Evolutionary conservation across 1,140 invertebrate species (phyloP).

Genomic region (Dendrolimus punctatus): DNA sequence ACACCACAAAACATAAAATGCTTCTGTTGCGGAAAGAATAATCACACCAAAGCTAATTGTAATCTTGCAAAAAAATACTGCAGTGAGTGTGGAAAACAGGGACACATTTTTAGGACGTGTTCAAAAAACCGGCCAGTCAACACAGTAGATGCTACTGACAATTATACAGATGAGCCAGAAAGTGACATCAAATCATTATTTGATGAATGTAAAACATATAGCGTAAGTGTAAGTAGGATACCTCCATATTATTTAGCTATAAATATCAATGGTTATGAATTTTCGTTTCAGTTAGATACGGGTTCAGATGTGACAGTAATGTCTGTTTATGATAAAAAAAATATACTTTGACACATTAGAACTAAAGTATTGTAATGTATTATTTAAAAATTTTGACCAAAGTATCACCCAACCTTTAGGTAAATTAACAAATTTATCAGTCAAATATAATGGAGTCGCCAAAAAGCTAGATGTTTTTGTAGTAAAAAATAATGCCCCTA

Average conservation of each 20-base stretch:
- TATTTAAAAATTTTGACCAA: slow-evolving; percentile 2
- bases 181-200: background rate
- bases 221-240: too few relatives aligned
- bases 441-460: background rate
- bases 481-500: background rate
- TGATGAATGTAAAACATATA: too few relatives aligned
- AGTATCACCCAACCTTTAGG: background rate
- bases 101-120: slow-evolving; percentile 4
- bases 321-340: slow-evolving; percentile 1
- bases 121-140: background rate
- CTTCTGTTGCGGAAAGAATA: slow-evolving; percentile 1
- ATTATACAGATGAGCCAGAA: background rate
- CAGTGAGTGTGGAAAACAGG: slow-evolving; percentile 2
- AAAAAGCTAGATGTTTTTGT: slow-evolving; percentile 2
- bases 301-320: background rate
- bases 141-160: background rate
- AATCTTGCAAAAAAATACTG: slow-evolving; percentile 1
- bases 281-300: slow-evolving; percentile 1
- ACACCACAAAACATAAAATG: slow-evolving; percentile 1
- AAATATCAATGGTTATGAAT: background rate
- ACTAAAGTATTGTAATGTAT: background rate
- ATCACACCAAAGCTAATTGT: slow-evolving; percentile 2
- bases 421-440: slow-evolving; percentile 1
- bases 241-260: too few relatives aligned
- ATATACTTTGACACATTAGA: background rate